A percentile compares a stretch with the other conserved stretches of the same genome.
phyloP scores from a whole-genome alignment of 1,140 invertebrate species.

The Cotesia chilonis region DNA sequence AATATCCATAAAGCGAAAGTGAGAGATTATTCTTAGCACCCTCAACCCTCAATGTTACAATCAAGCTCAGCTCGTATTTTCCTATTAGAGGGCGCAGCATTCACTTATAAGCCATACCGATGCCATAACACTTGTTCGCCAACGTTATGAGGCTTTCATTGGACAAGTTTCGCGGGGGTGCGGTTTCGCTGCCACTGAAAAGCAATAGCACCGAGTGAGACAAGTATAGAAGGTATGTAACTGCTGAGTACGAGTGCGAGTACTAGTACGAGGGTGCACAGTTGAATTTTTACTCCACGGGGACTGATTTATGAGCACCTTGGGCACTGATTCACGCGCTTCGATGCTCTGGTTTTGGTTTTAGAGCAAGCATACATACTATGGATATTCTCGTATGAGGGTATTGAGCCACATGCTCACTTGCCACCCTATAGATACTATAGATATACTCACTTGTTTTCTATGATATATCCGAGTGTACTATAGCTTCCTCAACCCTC shows the following conservation, averaged over 20 bases:
- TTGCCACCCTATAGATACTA: slow-evolving; percentile 42
- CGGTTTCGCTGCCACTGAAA: slow-evolving; percentile 25
- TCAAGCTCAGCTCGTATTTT: slow-evolving; percentile 62
- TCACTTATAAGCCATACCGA: slow-evolving; percentile 67
- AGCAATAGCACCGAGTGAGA: slow-evolving; percentile 6
- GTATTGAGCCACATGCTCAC: slow-evolving; percentile 57
- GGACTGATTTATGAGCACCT: slow-evolving; percentile 66
- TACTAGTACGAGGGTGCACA: neutral
- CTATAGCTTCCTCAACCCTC: slow-evolving; percentile 27
- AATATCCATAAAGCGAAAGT: slow-evolving; percentile 28
- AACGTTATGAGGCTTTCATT: slow-evolving; percentile 57
- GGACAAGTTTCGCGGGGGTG: slow-evolving; percentile 32
- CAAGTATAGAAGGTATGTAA: neutral
- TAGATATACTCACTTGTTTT: neutral
- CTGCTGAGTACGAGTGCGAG: neutral
- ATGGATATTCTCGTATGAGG: neutral
- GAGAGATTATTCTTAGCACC: slow-evolving; percentile 11
- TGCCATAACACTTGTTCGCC: slow-evolving; percentile 66
- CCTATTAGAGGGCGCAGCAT: slow-evolving; percentile 66
- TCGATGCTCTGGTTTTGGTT: slow-evolving; percentile 30
- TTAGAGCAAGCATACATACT: slow-evolving; percentile 41
- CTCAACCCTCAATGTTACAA: slow-evolving; percentile 48
- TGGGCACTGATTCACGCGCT: slow-evolving; percentile 64
- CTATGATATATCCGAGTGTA: slow-evolving; percentile 5
- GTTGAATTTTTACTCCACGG: slow-evolving; percentile 45